Evolutionary conservation across 2,888 invertebrate species (phyloP).

Genomic region (Eristalis pertinax): DNA sequence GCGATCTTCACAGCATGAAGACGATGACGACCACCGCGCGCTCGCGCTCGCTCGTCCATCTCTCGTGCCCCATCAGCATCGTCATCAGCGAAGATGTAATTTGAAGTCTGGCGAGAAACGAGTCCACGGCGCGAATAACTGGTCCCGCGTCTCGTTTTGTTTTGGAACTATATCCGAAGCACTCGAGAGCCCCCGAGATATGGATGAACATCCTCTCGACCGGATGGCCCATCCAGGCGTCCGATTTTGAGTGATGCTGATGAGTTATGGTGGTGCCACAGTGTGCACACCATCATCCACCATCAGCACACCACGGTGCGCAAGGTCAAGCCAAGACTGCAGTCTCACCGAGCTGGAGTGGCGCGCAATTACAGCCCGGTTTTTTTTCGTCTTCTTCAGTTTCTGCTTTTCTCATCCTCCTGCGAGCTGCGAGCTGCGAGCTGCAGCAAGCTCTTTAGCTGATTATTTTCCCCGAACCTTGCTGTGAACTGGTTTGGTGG

Average conservation of each 20-base stretch:
- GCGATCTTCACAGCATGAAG: neutral
- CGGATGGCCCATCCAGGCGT: slow-evolving; percentile 64
- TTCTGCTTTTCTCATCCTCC: neutral
- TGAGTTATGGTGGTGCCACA: slow-evolving; percentile 63
- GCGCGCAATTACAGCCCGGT: slow-evolving; percentile 50
- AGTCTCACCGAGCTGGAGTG: slow-evolving; percentile 27
- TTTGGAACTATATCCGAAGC: slow-evolving; percentile 65
- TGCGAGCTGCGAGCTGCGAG: slow-evolving; percentile 2
- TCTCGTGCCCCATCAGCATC: slow-evolving; percentile 11
- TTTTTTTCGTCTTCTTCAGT: neutral
- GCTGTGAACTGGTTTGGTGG: slow-evolving; percentile 62
- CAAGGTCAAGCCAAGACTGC: slow-evolving; percentile 64
- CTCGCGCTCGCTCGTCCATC: slow-evolving; percentile 27
- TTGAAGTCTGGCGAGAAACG: slow-evolving; percentile 62
- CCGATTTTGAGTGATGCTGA: slow-evolving; percentile 69
- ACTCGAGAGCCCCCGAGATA: slow-evolving; percentile 43
- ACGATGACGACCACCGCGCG: neutral
- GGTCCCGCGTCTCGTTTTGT: slow-evolving; percentile 47
- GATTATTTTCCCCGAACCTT: slow-evolving; percentile 51
- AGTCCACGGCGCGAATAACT: slow-evolving; percentile 51
- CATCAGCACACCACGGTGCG: slow-evolving; percentile 36
- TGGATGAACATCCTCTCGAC: slow-evolving; percentile 43
- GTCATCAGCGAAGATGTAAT: slow-evolving; percentile 43
- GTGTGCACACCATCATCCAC: slow-evolving; percentile 10
- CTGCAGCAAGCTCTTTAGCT: slow-evolving; percentile 45